A percentile compares a stretch with the other conserved stretches of the same genome.
Evolutionary conservation across 2,797 vertebrate genomes (phyloP).

Genomic region (Acanthurus leucopareius): DNA sequence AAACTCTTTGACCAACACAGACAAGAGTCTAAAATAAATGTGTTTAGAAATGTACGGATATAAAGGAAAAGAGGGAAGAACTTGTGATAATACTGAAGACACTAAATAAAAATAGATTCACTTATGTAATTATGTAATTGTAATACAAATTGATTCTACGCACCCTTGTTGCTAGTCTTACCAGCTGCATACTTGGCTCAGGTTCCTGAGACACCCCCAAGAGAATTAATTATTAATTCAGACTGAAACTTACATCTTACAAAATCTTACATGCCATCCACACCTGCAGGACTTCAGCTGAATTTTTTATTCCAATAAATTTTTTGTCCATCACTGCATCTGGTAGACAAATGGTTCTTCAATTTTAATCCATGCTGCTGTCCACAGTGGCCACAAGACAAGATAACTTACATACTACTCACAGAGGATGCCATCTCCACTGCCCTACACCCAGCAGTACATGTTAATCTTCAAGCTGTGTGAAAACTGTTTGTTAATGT

Average conservation of each 20-base stretch:
- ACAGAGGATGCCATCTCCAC: background rate
- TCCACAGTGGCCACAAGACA: background rate
- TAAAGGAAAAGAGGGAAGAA: no score
- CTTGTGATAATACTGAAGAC: no score
- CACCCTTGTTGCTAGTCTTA: slow-evolving; percentile 34
- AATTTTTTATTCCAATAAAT: background rate
- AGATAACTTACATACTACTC: background rate
- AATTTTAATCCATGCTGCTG: background rate
- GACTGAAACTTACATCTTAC: background rate
- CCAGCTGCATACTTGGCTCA: background rate
- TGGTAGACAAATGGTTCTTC: no score
- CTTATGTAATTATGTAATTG: background rate
- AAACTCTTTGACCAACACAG: no score
- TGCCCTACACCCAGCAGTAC: background rate
- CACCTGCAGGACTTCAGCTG: background rate
- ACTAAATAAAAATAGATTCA: background rate
- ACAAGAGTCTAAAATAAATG: no score
- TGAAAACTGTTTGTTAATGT: no score
- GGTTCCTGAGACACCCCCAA: slow-evolving; percentile 33
- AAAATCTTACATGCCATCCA: no score
- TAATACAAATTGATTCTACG: background rate
- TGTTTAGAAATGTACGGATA: no score
- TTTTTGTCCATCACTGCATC: no score
- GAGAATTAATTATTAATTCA: background rate
- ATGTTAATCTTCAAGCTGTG: no score